Evolutionary conservation across 2,113 vertebrate species (phyloP).

Genomic region (Rhinichthys klamathensis): DNA sequence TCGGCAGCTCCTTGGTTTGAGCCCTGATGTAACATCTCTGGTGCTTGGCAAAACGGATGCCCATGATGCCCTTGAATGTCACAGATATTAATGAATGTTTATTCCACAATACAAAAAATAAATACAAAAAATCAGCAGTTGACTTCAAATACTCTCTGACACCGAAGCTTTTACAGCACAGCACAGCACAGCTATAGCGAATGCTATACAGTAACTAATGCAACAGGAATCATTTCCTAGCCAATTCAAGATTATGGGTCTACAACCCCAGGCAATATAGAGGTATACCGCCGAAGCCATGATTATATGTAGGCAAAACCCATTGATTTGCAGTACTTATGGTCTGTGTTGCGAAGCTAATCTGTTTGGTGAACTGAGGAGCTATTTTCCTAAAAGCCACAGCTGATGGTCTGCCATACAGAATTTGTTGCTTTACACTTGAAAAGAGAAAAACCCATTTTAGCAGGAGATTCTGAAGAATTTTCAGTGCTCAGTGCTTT

Average conservation of each 20-base stretch:
- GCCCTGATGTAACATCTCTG: constrained; percentile 81
- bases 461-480: constrained; percentile 66
- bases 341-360: constrained; percentile 72
- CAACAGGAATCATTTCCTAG: neutral
- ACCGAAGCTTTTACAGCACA: neutral
- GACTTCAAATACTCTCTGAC: neutral
- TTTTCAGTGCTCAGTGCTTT: constrained; percentile 51
- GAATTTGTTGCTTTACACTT: constrained; percentile 65
- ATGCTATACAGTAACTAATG: neutral
- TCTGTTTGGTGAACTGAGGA: constrained; percentile 72
- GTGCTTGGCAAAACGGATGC: constrained; percentile 78
- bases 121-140: neutral
- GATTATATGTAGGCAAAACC: constrained; percentile 69
- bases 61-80: constrained; percentile 77
- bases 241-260: constrained; percentile 1
- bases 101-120: neutral
- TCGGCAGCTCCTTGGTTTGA: constrained; percentile 74
- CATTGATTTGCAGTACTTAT: constrained; percentile 73
- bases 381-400: constrained; percentile 68
- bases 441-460: constrained; percentile 63
- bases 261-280: neutral
- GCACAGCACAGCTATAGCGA: neutral
- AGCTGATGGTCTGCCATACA: constrained; percentile 63
- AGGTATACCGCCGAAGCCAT: constrained; percentile 30
- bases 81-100: constrained; percentile 45